Evolutionary conservation across 2,797 vertebrate species (phyloP), one percentile per base, ranked within the genome.

Genomic region (Poecilia gillii): DNA sequence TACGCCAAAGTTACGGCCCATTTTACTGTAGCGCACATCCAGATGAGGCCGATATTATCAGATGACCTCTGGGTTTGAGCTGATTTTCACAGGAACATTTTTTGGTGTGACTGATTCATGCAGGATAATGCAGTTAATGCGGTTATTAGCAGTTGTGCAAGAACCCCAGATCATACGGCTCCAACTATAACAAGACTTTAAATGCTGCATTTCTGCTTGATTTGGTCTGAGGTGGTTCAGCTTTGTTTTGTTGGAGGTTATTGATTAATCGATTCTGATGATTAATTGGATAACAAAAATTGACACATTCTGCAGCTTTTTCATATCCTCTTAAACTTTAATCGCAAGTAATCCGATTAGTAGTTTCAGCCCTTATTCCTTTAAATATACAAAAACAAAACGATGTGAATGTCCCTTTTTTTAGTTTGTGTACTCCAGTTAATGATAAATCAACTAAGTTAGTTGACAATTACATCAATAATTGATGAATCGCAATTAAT

Each of bases 141-240:
- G 70, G 75, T 79, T 85, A 79, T 86, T 81, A 87, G 72, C 62
- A 70, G 70, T 75, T 78, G 45, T 73, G 75, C 81, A 3, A 79
- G 62, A 78, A 76, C 76, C 41, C 62, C 46, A 76, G 78, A 88
- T 80, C 80, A 75, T 77, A 71, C 39, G 14, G 4, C 23, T 80
- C 85, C 75, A 68, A 33, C 73, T 83, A 78, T 59, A 79, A 76
- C 23, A 31, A 16, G 41, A 68, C 73, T 88, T 82, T 74, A 55
- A 84, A 74, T 62, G 64, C 78, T 64, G 73, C 81, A 72, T 86
- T 77, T 76, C 79, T 62, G 8, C 75, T 59, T 39, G 55, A 46
- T 45, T 75, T 12, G 11, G 43, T 25, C 31, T 78, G 81, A 55
- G 49, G 31, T 12, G 36, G 71, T 41, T 77, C 82, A 55, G 6